Evolutionary conservation across 2,888 invertebrate genomes (phyloP).

Genomic region (Volucella inflata): DNA sequence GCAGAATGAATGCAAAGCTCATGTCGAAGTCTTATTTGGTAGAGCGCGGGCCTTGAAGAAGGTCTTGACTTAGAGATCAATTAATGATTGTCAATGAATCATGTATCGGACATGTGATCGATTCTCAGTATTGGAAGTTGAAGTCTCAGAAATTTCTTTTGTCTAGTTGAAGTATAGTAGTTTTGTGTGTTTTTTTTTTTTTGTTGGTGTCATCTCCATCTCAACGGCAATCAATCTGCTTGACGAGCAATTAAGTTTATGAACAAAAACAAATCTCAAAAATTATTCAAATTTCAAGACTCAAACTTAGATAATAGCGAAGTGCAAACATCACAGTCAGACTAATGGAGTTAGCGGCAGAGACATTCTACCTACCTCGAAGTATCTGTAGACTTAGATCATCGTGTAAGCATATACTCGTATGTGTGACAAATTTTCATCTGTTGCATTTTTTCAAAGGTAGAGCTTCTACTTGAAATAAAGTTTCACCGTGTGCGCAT

Average conservation of each 20-base stretch:
- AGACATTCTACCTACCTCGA: not conserved
- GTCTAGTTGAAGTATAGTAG: slow-evolving; percentile 1
- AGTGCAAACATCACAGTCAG: slow-evolving; percentile 44
- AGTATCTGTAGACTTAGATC: slow-evolving; percentile 54
- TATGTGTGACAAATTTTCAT: slow-evolving; percentile 49
- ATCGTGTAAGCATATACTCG: slow-evolving; percentile 47
- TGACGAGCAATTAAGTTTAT: slow-evolving; percentile 54
- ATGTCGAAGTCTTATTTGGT: slow-evolving; percentile 35
- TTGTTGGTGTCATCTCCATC: slow-evolving; percentile 14
- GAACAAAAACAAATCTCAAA: slow-evolving; percentile 10
- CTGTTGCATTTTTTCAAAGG: not conserved
- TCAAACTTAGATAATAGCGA: slow-evolving; percentile 44
- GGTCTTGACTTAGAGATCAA: not conserved
- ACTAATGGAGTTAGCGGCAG: not conserved
- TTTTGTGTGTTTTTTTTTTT: slow-evolving; percentile 7
- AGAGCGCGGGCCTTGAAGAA: slow-evolving; percentile 38
- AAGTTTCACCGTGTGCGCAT: slow-evolving; percentile 40
- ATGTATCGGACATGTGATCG: slow-evolving; percentile 2
- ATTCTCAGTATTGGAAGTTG: not conserved
- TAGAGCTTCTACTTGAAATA: not conserved
- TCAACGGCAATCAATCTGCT: slow-evolving; percentile 44
- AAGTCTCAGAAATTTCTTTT: not conserved
- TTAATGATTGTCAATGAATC: slow-evolving; percentile 14
- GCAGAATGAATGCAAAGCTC: slow-evolving; percentile 32
- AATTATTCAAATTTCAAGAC: slow-evolving; percentile 31